Percentiles rank a stretch among this genome's conserved stretches.
Evolutionary conservation across 2,113 vertebrate genomes (phyloP).

Genomic region (Grantiella picta): DNA sequence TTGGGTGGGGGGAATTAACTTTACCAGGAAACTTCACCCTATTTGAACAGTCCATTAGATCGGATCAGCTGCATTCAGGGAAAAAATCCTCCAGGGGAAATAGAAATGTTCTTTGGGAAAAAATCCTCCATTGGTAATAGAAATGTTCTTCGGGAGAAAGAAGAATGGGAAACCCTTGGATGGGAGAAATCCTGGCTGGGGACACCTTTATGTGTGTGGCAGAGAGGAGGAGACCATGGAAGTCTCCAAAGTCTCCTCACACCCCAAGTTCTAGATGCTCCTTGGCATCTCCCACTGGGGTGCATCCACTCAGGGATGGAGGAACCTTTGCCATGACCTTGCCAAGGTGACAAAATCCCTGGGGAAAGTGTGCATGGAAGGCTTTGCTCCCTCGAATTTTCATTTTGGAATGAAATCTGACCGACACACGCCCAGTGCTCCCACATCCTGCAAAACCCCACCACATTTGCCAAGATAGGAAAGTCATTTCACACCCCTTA

Average conservation of each 20-base stretch:
- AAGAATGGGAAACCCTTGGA: not conserved
- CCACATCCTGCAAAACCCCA: not conserved
- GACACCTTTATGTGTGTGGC: not conserved
- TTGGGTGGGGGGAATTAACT: not conserved
- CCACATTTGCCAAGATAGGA: not conserved
- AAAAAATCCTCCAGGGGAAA: not conserved
- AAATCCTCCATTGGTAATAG: not conserved
- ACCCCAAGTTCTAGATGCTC: too few relatives aligned
- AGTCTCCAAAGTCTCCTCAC: not conserved
- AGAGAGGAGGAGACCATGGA: accelerated
- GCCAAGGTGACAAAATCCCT: not conserved
- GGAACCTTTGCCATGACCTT: not conserved
- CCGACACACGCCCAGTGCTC: not conserved
- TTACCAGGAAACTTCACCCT: not conserved
- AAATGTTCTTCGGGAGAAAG: not conserved
- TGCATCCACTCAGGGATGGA: accelerated
- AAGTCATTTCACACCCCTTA: not conserved
- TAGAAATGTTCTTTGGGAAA: not conserved
- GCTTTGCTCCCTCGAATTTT: not conserved
- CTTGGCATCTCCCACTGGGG: accelerated
- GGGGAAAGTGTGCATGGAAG: not conserved
- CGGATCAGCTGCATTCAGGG: not conserved
- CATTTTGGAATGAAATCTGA: not conserved
- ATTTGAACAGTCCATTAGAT: accelerated
- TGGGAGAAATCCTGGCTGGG: not conserved